phyloP scores from a whole-genome alignment of 1,140 invertebrate species.

The Drosophila erecta region DNA sequence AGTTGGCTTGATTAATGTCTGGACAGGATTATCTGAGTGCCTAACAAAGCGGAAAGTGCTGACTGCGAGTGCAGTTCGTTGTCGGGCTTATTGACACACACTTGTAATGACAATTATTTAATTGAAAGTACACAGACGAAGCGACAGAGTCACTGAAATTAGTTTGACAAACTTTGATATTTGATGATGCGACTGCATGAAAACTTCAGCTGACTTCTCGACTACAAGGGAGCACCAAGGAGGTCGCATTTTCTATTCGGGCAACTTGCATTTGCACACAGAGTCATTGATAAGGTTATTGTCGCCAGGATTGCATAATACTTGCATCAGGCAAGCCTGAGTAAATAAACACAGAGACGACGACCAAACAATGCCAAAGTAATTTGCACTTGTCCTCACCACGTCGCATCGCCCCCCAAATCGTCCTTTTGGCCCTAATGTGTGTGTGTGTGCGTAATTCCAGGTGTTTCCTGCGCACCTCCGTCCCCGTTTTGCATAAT shows the following conservation, averaged over 20 bases:
- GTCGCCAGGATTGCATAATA: slow-evolving; percentile 41
- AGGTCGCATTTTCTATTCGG: slow-evolving; percentile 54
- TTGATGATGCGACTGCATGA: slow-evolving; percentile 22
- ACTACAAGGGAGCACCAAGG: slow-evolving; percentile 40
- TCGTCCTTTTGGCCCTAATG: not conserved
- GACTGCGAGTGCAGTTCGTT: slow-evolving; percentile 23
- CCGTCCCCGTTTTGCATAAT: slow-evolving; percentile 65
- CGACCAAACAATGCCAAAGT: slow-evolving; percentile 61
- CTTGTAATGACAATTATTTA: slow-evolving; percentile 56
- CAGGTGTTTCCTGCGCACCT: slow-evolving; percentile 49
- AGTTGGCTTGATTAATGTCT: slow-evolving; percentile 50
- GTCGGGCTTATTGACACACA: slow-evolving; percentile 50
- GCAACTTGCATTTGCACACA: slow-evolving; percentile 28
- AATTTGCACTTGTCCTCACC: slow-evolving; percentile 52
- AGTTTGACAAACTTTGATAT: slow-evolving; percentile 59
- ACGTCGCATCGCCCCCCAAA: not conserved
- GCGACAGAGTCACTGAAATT: slow-evolving; percentile 24
- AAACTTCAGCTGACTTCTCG: slow-evolving; percentile 45
- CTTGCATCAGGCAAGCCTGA: slow-evolving; percentile 28
- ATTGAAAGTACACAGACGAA: slow-evolving; percentile 49
- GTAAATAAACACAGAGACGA: slow-evolving; percentile 52
- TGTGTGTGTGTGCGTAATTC: slow-evolving; percentile 37
- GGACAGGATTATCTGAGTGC: slow-evolving; percentile 47
- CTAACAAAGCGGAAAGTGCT: slow-evolving; percentile 38
- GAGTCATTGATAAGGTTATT: slow-evolving; percentile 66